Evolutionary conservation across 2,113 vertebrate genomes (phyloP).

Genomic region (Diadophis punctatus): DNA sequence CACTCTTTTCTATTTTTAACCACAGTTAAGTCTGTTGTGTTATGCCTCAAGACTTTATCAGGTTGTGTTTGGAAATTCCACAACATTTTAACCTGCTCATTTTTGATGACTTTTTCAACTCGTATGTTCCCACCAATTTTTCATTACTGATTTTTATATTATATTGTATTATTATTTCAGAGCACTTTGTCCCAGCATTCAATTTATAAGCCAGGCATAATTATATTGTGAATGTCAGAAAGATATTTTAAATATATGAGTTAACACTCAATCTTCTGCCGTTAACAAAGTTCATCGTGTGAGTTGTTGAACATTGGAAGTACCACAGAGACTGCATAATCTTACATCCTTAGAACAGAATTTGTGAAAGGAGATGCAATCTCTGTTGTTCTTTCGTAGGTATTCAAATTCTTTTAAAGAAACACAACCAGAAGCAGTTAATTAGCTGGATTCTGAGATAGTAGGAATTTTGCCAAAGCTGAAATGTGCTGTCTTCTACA

Average conservation of each 20-base stretch:
- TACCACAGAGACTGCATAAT: neutral
- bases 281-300: neutral
- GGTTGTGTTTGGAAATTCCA: neutral
- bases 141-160: neutral
- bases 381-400: neutral
- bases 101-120: neutral
- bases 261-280: neutral
- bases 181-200: neutral
- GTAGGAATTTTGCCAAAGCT: neutral
- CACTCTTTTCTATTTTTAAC: neutral
- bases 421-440: neutral
- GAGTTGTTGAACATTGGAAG: neutral
- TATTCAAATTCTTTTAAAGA: neutral
- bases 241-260: neutral
- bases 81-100: neutral
- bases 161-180: neutral
- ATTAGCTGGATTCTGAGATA: neutral
- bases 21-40: neutral
- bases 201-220: neutral
- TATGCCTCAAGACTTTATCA: neutral
- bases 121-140: neutral
- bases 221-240: neutral
- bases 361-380: neutral
- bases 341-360: fast-evolving
- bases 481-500: neutral